Percentiles rank a stretch among this genome's conserved stretches.
Conservation (phyloP, 2,888 invertebrate genomes). For the Acanthopleura granulata region DNA sequence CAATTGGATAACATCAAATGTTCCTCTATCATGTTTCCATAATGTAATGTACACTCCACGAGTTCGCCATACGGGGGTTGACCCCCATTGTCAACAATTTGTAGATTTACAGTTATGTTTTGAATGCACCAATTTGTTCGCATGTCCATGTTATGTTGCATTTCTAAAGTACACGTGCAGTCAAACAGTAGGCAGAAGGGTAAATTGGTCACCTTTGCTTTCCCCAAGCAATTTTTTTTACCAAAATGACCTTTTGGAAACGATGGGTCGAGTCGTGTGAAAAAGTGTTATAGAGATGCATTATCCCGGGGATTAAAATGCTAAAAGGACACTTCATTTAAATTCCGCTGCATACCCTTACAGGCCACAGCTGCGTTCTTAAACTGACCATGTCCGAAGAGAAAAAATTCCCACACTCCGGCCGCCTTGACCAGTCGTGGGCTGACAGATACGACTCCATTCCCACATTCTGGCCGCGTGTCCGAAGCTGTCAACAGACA, state of each 20-base stretch:
- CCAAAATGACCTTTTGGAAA: background rate
- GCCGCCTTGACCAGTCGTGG: background rate
- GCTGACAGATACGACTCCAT: background rate
- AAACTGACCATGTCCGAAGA: background rate
- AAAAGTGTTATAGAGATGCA: background rate
- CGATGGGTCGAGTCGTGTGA: background rate
- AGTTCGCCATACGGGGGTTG: too few relatives aligned
- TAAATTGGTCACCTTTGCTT: background rate
- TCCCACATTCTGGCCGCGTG: conserved; percentile 8
- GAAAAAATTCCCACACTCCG: conserved; percentile 6
- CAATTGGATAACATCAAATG: too few relatives aligned
- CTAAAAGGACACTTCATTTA: background rate
- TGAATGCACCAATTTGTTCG: background rate
- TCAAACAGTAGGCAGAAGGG: background rate
- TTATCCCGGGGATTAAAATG: conserved; percentile 5
- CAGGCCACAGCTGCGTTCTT: background rate
- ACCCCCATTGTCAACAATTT: too few relatives aligned
- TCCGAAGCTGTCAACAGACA: background rate
- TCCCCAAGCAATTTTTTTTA: background rate
- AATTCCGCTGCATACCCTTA: background rate
- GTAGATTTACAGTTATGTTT: background rate
- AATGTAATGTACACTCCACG: too few relatives aligned
- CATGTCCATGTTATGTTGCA: background rate
- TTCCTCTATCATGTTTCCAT: too few relatives aligned
- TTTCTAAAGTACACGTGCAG: background rate